Evolutionary conservation across 2,797 vertebrate genomes (phyloP), one percentile per base, ranked within the genome.

Genomic region (Ataeniobius toweri): DNA sequence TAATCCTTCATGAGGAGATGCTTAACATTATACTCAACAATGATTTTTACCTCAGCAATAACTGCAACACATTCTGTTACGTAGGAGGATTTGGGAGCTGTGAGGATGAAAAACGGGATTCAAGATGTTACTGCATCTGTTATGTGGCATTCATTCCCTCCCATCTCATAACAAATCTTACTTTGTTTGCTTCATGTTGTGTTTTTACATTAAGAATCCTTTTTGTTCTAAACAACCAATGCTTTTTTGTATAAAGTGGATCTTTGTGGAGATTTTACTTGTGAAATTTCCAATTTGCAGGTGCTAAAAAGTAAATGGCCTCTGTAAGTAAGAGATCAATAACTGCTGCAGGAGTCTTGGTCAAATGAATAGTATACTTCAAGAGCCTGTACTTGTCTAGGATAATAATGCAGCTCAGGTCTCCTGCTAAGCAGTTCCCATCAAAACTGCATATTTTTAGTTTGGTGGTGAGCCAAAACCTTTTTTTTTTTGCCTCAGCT

Each of bases 381-480:
- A 24, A 67, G 36, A 67, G 20, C 59, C 65, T 20, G 76, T 50
- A 73, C 5, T 56, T 5, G n/a, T 71, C 65, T 22, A 39, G 53
- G 84, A 85, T 83, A 86, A 85, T 80, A 85, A 81, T 81, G 73
- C 86, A 73, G 70, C 79, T 87, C 82, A 86, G 84, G 78, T 89
- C 78, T 76, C 59, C 9, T 39, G 22, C 87, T 82, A 80, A 83
- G 86, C 86, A 77, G 41, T 81, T 83, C 75, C 82, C 44, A 36
- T 88, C 87, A 87, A 77, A 85, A 73, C 59, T 58, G 78, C 58
- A 72, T 88, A 90, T 89, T 88, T 89, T 87, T 85, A 90, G 87
- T 80, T 68, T 44, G 79, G 73, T 50, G 3, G 10, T 16, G 48
- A 82, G 72, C 50, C 83, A 74, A 72, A 26, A 59, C 36, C 36